Base-by-base conservation (phyloP, 2,113 vertebrate species). In the Cnemophilus loriae region DNA sequence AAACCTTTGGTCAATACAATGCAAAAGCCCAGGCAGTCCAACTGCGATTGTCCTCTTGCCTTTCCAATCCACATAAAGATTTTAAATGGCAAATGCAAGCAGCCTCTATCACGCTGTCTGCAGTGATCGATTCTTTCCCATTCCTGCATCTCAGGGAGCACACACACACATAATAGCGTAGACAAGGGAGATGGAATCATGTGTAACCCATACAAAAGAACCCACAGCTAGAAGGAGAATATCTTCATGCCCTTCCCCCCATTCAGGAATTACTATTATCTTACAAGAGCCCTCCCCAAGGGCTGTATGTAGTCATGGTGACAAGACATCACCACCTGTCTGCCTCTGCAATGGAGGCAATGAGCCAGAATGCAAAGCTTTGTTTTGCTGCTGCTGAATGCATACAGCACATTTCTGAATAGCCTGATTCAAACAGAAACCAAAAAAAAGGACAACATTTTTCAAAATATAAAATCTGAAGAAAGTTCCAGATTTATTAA, bases 231-330 rank as follows among this genome's bases (percentile, higher is more conserved):
- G 2, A 19, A 11, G 74, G 47, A 92, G 73, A n/a, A 7, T 53
- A 67, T 85, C 59, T 50, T 32, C 22, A 39, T 39, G 65, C 93
- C 94, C 92, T 94, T 91, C 87, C 84, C 94, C 78, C 81, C 42
- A 92, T 79, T 71, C 89, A 68, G 88, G 96, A 95, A 91, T 81
- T 83, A 87, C 79, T 94, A 85, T 95, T 68, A 61, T 96, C 14
- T 97, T 89, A 68, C 32, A 20, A 95, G 95, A 94, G 55, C 91
- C 85, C 81, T 98, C 96, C 96, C 84, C 13, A 68, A 96, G 97
- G 97, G 95, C 97, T 85, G 57, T 52, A 16, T 20, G 97, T 98
- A 97, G 97, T 89, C 98, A 98, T 98, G 98, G 98, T 97, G 96
- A 98, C 97, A 94, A 86, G 92, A 93, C 86, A 96, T 94, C 96